Conservation (phyloP, 2,888 invertebrate genomes). For the Cantharis nigra region DNA sequence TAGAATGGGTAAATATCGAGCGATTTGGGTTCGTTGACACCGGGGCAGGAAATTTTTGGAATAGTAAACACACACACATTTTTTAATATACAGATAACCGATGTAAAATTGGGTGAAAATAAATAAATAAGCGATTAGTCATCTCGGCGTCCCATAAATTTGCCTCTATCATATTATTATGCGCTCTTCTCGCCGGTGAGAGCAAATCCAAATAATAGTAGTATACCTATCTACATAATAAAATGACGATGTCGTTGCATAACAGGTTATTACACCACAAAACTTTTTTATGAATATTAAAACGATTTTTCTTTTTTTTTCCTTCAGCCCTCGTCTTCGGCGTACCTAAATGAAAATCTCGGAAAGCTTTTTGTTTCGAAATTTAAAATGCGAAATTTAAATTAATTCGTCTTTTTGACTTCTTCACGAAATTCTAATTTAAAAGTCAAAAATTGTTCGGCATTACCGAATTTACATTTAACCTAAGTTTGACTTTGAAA, state of each 20-base stretch:
- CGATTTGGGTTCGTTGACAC: not conserved
- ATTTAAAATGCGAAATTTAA: not conserved
- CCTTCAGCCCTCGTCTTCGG: not conserved
- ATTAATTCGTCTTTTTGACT: not conserved
- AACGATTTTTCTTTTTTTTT: not conserved
- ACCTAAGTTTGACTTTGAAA: not conserved
- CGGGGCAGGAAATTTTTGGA: not conserved
- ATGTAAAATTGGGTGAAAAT: not conserved
- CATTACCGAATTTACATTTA: not conserved
- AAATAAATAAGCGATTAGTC: not conserved
- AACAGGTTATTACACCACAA: conserved; percentile 21
- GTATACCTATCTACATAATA: not conserved
- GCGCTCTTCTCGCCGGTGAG: not conserved
- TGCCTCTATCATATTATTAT: not conserved
- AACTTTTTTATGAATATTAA: conserved; percentile 5
- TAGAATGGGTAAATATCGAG: not conserved
- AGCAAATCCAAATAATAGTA: not conserved
- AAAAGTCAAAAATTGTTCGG: not conserved
- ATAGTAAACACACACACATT: not conserved
- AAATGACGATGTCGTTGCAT: not conserved
- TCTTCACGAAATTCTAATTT: not conserved
- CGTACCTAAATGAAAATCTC: not conserved
- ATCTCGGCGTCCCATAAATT: not conserved
- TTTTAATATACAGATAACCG: not conserved
- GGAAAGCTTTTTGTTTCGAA: not conserved